Evolutionary conservation across 2,113 vertebrate species (phyloP).

Genomic region (Hyperopisus bebe): DNA sequence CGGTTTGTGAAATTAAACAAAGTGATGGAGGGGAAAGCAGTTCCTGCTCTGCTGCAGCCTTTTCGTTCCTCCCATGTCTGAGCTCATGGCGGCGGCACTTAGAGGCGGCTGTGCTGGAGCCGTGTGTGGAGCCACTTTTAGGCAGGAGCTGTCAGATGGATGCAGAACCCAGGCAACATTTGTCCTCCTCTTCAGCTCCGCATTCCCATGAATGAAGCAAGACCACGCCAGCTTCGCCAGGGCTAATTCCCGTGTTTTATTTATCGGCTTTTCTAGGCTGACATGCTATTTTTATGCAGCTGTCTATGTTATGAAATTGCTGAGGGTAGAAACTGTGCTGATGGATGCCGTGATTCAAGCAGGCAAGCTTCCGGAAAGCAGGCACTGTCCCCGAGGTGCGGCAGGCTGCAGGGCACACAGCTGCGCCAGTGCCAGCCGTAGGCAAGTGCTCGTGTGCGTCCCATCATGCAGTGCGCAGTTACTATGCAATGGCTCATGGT

Average conservation of each 20-base stretch:
- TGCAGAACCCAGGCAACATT: not conserved
- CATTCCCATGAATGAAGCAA: not conserved
- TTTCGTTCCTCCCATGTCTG: not conserved
- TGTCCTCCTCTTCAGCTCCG: not conserved
- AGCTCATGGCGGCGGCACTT: not conserved
- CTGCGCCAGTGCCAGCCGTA: not conserved
- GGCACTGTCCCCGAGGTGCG: not conserved
- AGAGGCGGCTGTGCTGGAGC: not conserved
- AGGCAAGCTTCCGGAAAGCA: not conserved
- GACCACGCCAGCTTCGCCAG: not conserved
- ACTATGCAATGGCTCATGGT: not conserved
- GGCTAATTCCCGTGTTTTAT: not conserved
- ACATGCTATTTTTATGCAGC: not conserved
- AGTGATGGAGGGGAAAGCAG: not conserved
- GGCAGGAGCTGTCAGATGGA: not conserved
- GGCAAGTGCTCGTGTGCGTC: not conserved
- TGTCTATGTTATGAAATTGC: not conserved
- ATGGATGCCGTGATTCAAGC: not conserved
- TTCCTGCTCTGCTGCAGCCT: not conserved
- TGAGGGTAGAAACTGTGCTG: not conserved
- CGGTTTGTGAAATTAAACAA: not conserved
- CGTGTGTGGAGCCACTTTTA: not conserved
- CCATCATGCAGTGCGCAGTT: not conserved
- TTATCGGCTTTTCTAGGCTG: not conserved
- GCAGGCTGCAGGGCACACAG: not conserved